Evolutionary conservation across 2,888 invertebrate species (phyloP).

Genomic region (Leistus spinibarbis): DNA sequence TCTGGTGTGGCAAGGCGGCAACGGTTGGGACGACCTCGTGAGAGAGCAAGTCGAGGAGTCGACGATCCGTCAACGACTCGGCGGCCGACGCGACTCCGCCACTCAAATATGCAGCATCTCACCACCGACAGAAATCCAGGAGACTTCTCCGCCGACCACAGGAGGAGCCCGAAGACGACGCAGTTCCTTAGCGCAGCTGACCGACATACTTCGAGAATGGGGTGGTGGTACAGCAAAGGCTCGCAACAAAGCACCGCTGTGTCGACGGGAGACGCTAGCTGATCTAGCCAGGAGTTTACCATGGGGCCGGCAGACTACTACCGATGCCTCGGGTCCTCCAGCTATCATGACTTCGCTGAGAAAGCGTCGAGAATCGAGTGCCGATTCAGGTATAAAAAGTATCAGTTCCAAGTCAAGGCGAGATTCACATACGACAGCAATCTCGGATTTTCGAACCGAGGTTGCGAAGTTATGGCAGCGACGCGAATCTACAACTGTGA

Average conservation of each 20-base stretch:
- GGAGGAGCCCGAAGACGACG: conserved; percentile 75
- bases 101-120: conserved; percentile 86
- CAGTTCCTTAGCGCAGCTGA: conserved; percentile 85
- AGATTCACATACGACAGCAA: conserved; percentile 70
- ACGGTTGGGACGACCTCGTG: conserved; percentile 92
- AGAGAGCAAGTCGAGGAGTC: conserved; percentile 86
- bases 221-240: conserved; percentile 68
- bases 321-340: conserved; percentile 58
- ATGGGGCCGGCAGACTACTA: conserved; percentile 73
- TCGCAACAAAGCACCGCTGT: conserved; percentile 70
- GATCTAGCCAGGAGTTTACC: conserved; percentile 85
- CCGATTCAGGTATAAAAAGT: conserved; percentile 81
- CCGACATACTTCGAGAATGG: conserved; percentile 88
- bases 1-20: conserved; percentile 91
- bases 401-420: conserved; percentile 73
- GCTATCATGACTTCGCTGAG: conserved; percentile 58
- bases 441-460: conserved; percentile 72
- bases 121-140: conserved; percentile 76
- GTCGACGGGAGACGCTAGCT: conserved; percentile 84
- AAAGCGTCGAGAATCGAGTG: conserved; percentile 86
- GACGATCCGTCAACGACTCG: conserved; percentile 82
- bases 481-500: conserved; percentile 62
- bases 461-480: conserved; percentile 74
- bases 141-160: conserved; percentile 68
- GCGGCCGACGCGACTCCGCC: conserved; percentile 87